Conservation (phyloP, 2,888 invertebrate genomes). For the Sarcophaga subvicina region DNA sequence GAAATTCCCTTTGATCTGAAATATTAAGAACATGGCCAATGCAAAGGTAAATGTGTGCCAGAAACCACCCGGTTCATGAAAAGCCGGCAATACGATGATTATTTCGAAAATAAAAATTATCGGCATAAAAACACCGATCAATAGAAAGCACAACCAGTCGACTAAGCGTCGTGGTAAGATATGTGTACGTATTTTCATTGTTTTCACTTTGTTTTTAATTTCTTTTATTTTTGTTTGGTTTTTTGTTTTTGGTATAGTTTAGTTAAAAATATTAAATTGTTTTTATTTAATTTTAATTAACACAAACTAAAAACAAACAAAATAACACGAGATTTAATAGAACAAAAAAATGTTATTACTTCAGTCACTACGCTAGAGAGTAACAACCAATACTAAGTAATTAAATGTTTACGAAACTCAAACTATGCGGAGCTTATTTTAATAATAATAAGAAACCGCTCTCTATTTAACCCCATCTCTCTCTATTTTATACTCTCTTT, state of each 20-base stretch:
- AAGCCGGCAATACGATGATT: conserved; percentile 87
- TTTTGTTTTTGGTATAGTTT: conserved; percentile 10
- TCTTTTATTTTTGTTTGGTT: conserved; percentile 5
- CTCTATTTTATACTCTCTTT: not conserved
- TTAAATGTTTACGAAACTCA: not conserved
- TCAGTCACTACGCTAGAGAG: conserved; percentile 15
- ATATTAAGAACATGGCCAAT: conserved; percentile 86
- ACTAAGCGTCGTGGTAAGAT: conserved; percentile 74
- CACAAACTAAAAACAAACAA: not conserved
- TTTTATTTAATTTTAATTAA: not conserved
- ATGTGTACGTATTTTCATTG: conserved; percentile 73
- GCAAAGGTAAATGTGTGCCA: conserved; percentile 84
- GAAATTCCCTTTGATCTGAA: conserved; percentile 90
- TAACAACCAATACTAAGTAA: conserved; percentile 38
- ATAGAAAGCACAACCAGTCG: conserved; percentile 75
- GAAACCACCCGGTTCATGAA: conserved; percentile 84
- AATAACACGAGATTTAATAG: not conserved
- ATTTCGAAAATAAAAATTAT: conserved; percentile 81
- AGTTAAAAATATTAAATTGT: not conserved
- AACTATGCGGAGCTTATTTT: conserved; percentile 12
- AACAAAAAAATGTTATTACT: not conserved
- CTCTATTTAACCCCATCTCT: not conserved
- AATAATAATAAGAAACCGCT: not conserved
- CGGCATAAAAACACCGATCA: conserved; percentile 74
- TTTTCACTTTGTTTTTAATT: conserved; percentile 21